Evolutionary conservation across 2,113 vertebrate genomes (phyloP).

Genomic region (Chaetura pelagica): DNA sequence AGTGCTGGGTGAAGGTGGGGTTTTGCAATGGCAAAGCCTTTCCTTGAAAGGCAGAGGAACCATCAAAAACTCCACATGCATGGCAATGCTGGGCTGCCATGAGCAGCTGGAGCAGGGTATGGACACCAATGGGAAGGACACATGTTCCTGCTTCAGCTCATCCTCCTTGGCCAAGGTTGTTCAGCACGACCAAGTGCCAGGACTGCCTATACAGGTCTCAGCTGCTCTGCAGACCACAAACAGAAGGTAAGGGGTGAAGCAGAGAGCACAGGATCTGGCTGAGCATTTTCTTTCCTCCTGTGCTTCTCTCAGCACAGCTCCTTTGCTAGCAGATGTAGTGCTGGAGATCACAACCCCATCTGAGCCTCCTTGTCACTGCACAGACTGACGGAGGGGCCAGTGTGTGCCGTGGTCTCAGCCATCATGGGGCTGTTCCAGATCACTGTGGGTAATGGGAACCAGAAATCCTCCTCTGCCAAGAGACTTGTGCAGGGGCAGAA

Average conservation of each 20-base stretch:
- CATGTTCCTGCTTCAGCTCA: rapidly evolving
- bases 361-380: background rate
- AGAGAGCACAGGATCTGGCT: background rate
- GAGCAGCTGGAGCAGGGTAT: rapidly evolving
- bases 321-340: background rate
- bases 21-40: rapidly evolving
- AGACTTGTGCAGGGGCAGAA: background rate
- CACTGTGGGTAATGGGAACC: slow-evolving; percentile 11
- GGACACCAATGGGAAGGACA: rapidly evolving
- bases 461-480: slow-evolving; percentile 20
- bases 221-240: rapidly evolving
- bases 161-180: background rate
- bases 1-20: rapidly evolving
- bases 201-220: rapidly evolving
- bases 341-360: background rate
- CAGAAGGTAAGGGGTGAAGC: background rate
- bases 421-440: background rate
- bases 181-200: rapidly evolving
- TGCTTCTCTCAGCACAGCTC: background rate
- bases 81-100: rapidly evolving
- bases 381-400: rapidly evolving
- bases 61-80: rapidly evolving
- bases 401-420: background rate
- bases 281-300: background rate
- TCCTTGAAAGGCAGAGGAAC: background rate